Evolutionary conservation across 2,113 vertebrate genomes (phyloP), one percentile per base, ranked within the genome.

Genomic region (Thunnus thynnus): DNA sequence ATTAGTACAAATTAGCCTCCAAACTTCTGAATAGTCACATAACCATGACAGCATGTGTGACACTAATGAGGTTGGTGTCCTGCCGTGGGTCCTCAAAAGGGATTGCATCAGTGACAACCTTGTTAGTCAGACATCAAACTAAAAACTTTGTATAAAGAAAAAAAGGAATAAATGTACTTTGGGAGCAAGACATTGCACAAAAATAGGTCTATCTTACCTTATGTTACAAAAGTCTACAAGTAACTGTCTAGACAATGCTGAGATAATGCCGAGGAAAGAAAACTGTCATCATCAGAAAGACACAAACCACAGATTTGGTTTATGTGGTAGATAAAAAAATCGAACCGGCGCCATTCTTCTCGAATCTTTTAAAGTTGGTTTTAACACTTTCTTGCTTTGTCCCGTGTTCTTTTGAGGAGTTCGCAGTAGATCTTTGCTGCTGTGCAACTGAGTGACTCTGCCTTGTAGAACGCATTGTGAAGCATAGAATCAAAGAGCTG

Each of bases 61-160:
- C 25, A n/a, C 67, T 90, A 90, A 90, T 85, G 74, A 88, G 83
- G 54, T 66, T 0, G 67, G 62, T 61, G 79, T 87, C 83, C 87
- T 75, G 83, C 47, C 0, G 75, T 61, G 32, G 17, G 1, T 47
- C 52, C 46, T 69, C 8, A 60, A 17, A 70, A 58, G 41, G 47
- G 47, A 80, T 25, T 72, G 55, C 17, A 4, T 76, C 55, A 47
- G 62, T 52, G 77, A 85, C 80, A 60, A 4, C 77, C 84, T 75
- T 85, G 64, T 91, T 84, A 84, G 18, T 67, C 52, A 85, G 51
- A 85, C 67, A 79, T 85, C 76, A 85, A 76, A 55, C 70, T 30
- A n/a, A 16, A 61, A 68, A 62, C 11, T 72, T 30, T 41, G 52
- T 10, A 2, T 32, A 1, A 55, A 56, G 57, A 41, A 41, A 50